Percentiles rank a stretch among this genome's conserved stretches.
These are phyloP conservation scores for Aphelocoma californica DNA, from an alignment of 2,797 vertebrate genomes.

Conservation along the genomic window DNA sequence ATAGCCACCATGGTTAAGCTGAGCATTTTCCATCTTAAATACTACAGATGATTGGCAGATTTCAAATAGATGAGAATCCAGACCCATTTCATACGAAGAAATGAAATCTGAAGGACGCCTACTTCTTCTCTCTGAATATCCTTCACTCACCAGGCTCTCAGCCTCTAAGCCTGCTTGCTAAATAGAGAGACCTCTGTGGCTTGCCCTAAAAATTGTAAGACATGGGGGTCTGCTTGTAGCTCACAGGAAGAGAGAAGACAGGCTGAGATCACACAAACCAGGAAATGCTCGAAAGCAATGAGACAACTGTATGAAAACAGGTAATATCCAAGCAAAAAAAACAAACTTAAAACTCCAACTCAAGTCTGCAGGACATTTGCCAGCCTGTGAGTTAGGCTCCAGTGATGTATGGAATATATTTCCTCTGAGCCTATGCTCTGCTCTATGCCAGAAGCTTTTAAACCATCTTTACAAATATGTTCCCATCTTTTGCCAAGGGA, in stretches of 20 bases:
- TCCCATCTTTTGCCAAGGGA: constrained; percentile 58
- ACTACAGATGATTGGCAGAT: not conserved
- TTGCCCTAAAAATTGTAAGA: not conserved
- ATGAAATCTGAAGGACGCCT: not conserved
- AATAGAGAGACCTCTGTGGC: not conserved
- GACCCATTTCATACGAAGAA: not conserved
- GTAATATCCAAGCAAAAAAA: not conserved
- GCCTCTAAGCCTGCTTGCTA: not conserved
- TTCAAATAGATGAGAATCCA: not conserved
- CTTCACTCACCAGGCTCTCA: not conserved
- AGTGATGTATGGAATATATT: constrained; percentile 63
- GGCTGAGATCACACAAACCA: not conserved
- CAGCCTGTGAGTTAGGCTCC: constrained; percentile 25
- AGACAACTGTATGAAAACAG: not conserved
- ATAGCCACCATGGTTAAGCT: not conserved
- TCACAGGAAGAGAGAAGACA: not conserved
- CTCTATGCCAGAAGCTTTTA: constrained; percentile 44
- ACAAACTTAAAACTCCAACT: not conserved
- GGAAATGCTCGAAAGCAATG: not conserved
- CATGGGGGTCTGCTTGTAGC: not conserved
- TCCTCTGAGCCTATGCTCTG: constrained; percentile 28
- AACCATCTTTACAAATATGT: constrained; percentile 64
- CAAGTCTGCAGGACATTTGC: constrained; percentile 42
- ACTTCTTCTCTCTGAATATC: not conserved
- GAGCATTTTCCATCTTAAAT: not conserved